These are phyloP conservation scores for Tupaia chinensis DNA, from an alignment of 2,113 vertebrate species.

Conservation along the genomic window DNA sequence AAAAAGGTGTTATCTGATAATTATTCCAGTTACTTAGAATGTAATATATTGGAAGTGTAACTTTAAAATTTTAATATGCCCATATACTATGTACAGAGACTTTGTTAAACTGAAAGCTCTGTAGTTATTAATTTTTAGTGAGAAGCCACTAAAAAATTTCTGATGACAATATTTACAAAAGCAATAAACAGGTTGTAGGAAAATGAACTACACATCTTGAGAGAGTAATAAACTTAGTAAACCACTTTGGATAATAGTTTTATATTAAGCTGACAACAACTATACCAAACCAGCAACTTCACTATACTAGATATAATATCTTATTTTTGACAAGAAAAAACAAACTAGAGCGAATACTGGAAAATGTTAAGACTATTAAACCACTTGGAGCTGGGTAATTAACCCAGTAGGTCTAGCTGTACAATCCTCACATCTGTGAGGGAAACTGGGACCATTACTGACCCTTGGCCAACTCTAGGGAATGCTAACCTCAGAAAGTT, in stretches of 20 bases:
- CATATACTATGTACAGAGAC: background rate
- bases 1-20: background rate
- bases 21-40: conserved; percentile 1
- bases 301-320: background rate
- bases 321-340: background rate
- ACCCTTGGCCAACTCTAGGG: conserved; percentile 30
- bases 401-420: conserved; percentile 10
- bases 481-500: conserved; percentile 61
- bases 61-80: background rate
- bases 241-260: background rate
- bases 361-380: background rate
- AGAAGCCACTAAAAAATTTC: conserved; percentile 23
- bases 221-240: background rate
- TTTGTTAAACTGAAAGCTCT: conserved; percentile 1
- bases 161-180: conserved; percentile 27
- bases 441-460: background rate
- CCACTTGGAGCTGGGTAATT: background rate
- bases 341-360: background rate
- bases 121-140: background rate
- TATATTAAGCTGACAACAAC: conserved; percentile 30
- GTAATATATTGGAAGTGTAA: background rate
- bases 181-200: background rate
- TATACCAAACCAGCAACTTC: background rate
- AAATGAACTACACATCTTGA: background rate
- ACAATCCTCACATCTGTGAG: background rate